Evolutionary conservation across 2,797 vertebrate genomes (phyloP).

Genomic region (Diglossa cyanea): DNA sequence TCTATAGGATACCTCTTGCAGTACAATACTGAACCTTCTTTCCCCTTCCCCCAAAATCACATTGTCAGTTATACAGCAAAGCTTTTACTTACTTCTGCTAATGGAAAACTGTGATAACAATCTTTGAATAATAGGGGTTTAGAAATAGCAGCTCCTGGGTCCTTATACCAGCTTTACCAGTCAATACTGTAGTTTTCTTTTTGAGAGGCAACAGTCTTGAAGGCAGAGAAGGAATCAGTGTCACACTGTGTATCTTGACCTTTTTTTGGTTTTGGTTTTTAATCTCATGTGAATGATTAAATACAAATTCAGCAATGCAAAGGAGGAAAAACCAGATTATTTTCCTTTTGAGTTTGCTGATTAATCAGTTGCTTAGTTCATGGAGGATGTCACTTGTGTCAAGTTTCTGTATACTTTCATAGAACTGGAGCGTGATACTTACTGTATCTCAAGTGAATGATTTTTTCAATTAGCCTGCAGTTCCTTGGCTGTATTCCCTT

Average conservation of each 20-base stretch:
- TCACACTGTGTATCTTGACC: neutral
- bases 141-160: constrained; percentile 68
- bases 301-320: constrained; percentile 64
- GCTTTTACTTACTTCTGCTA: constrained; percentile 73
- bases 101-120: constrained; percentile 75
- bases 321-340: constrained; percentile 58
- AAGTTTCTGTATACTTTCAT: constrained; percentile 64
- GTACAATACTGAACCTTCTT: constrained; percentile 71
- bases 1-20: constrained; percentile 53
- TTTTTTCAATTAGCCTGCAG: constrained; percentile 81
- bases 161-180: constrained; percentile 37
- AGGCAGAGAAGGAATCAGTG: constrained; percentile 10
- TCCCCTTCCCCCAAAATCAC: constrained; percentile 54
- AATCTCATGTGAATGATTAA: constrained; percentile 70
- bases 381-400: constrained; percentile 64
- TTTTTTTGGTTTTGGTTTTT: neutral
- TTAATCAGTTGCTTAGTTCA: constrained; percentile 66
- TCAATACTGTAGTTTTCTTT: constrained; percentile 64
- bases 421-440: constrained; percentile 61
- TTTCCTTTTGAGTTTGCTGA: constrained; percentile 70
- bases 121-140: constrained; percentile 75
- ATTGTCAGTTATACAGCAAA: constrained; percentile 73
- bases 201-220: constrained; percentile 16
- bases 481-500: constrained; percentile 73
- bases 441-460: constrained; percentile 76